These are phyloP conservation scores for Capra hircus DNA, from an alignment of 2,113 vertebrate genomes.

Conservation along the genomic window DNA sequence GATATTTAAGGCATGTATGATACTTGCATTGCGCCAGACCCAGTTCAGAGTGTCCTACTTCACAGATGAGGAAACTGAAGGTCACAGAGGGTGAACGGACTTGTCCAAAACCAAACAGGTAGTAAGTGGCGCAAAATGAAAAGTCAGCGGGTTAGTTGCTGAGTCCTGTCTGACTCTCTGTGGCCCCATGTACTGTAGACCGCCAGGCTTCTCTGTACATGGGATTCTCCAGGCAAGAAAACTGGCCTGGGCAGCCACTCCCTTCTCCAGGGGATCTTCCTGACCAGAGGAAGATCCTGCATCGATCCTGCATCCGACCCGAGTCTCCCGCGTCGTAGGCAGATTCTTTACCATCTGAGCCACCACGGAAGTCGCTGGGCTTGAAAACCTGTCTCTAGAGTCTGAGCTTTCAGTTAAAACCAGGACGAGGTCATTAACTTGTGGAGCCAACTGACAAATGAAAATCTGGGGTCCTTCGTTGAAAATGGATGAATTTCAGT, in stretches of 20 bases:
- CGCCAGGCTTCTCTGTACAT: not conserved
- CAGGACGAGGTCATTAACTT: not conserved
- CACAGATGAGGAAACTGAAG: not conserved
- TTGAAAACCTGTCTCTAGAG: not conserved
- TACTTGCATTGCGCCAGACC: not conserved
- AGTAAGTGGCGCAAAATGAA: not conserved
- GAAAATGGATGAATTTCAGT: not conserved
- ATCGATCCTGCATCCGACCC: not conserved
- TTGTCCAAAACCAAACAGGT: not conserved
- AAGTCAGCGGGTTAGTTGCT: not conserved
- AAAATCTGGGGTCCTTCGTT: not conserved
- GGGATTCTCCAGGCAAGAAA: not conserved
- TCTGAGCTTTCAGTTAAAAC: not conserved
- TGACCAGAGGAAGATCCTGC: not conserved
- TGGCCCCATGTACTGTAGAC: not conserved
- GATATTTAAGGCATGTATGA: too few species aligned
- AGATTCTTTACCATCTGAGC: not conserved
- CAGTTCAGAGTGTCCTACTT: not conserved
- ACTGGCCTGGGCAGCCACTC: not conserved
- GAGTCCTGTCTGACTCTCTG: not conserved
- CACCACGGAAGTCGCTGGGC: rapidly evolving
- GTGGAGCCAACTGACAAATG: not conserved
- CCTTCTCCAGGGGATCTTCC: not conserved
- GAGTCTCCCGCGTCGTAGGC: not conserved
- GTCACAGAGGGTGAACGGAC: not conserved